Percentiles rank a stretch among this genome's conserved stretches.
Evolutionary conservation across 2,797 vertebrate species (phyloP).

Genomic region (Epinephelus malabaricus): DNA sequence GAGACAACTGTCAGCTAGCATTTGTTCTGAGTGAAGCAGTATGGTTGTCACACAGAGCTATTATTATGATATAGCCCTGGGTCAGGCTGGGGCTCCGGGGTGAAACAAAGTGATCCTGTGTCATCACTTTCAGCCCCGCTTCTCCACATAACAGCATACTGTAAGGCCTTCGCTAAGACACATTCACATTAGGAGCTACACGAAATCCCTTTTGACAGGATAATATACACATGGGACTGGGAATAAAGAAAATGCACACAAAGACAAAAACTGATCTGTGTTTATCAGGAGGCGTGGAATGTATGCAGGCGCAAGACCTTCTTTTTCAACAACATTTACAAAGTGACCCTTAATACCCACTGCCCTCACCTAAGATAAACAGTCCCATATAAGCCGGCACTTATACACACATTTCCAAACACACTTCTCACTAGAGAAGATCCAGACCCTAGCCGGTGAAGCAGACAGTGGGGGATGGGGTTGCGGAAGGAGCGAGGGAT

Average conservation of each 20-base stretch:
- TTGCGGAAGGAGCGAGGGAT: constrained; percentile 55
- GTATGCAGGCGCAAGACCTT: constrained; percentile 13
- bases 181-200: constrained; percentile 29
- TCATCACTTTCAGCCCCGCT: constrained; percentile 68
- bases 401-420: constrained; percentile 47
- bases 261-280: constrained; percentile 10
- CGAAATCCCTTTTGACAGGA: constrained; percentile 55
- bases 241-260: constrained; percentile 23
- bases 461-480: constrained; percentile 67
- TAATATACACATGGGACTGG: constrained; percentile 11
- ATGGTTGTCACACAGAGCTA: constrained; percentile 76
- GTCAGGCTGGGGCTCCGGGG: constrained; percentile 66
- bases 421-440: constrained; percentile 57
- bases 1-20: constrained; percentile 74
- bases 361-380: constrained; percentile 58
- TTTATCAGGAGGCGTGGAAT: not conserved
- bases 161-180: constrained; percentile 30
- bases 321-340: constrained; percentile 43
- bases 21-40: constrained; percentile 75
- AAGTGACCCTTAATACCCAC: constrained; percentile 41
- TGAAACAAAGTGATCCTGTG: constrained; percentile 74
- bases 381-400: constrained; percentile 46
- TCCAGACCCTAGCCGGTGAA: constrained; percentile 57
- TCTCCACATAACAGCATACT: constrained; percentile 49
- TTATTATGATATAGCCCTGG: constrained; percentile 75